phyloP scores from a whole-genome alignment of 2,888 invertebrate genomes.

The Apodemia hepburni region DNA sequence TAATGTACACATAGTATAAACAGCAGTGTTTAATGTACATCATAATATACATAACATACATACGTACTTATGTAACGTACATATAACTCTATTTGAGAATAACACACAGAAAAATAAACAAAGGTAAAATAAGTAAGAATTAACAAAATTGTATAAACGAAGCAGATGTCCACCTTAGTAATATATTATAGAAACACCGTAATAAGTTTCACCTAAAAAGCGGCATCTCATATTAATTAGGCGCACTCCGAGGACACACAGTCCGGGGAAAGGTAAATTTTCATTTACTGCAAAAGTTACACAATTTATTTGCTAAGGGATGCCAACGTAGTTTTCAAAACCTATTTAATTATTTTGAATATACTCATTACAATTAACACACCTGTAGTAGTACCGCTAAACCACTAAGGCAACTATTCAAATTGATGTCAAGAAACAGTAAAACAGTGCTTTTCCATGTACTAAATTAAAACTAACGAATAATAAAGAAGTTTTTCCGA shows the following conservation, averaged over 20 bases:
- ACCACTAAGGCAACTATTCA: background rate
- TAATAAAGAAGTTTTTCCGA: conserved; percentile 13
- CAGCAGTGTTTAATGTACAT: no score
- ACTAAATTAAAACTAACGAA: background rate
- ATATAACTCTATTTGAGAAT: no score
- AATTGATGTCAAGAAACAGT: background rate
- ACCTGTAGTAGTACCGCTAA: no score
- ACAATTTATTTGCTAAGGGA: background rate
- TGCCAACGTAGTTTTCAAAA: background rate
- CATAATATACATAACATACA: no score
- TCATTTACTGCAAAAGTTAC: background rate
- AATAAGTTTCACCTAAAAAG: conserved; percentile 13
- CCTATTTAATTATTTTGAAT: background rate
- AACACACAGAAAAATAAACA: background rate
- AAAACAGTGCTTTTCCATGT: background rate
- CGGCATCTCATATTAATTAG: conserved; percentile 11
- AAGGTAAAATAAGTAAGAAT: background rate
- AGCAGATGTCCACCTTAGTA: background rate
- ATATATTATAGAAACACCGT: conserved; percentile 1
- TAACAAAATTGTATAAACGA: background rate
- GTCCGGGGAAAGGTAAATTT: background rate
- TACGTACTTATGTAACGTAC: no score
- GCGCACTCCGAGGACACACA: background rate
- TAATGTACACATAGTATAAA: no score
- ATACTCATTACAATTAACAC: no score